These are phyloP conservation scores for Oscheius myriophilus DNA, from an alignment of 2,888 invertebrate genomes.

Conservation along the genomic window DNA sequence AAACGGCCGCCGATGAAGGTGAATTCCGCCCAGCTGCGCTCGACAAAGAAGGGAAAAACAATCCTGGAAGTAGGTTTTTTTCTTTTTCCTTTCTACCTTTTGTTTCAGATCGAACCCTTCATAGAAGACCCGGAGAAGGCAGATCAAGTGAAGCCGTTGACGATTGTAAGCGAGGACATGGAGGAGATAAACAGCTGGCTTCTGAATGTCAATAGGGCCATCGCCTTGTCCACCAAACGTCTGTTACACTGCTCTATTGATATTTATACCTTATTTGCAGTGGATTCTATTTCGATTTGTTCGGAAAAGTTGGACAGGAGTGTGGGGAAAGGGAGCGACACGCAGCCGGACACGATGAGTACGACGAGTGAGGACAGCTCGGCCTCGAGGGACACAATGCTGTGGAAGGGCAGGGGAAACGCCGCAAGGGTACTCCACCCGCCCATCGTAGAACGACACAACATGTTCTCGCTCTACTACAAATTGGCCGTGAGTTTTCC, in stretches of 20 bases:
- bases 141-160: conserved; percentile 37
- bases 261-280: conserved; percentile 31
- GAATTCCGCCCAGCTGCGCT: conserved; percentile 57
- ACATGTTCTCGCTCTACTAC: conserved; percentile 66
- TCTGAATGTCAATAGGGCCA: conserved; percentile 45
- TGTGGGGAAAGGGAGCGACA: conserved; percentile 14
- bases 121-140: conserved; percentile 29
- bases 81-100: conserved; percentile 9
- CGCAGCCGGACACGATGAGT: conserved; percentile 54
- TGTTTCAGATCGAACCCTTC: conserved; percentile 33
- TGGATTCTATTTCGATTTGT: conserved; percentile 45
- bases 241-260: not conserved
- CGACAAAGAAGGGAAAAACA: conserved; percentile 64
- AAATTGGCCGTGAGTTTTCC: conserved; percentile 34
- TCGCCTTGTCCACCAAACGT: conserved; percentile 39
- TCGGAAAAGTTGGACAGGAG: conserved; percentile 38
- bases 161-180: conserved; percentile 43
- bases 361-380: conserved; percentile 59
- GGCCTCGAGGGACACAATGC: conserved; percentile 49
- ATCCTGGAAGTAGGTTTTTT: conserved; percentile 53
- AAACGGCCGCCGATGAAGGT: conserved; percentile 50
- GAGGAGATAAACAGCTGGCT: conserved; percentile 48
- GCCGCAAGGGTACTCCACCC: conserved; percentile 65
- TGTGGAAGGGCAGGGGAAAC: conserved; percentile 62
- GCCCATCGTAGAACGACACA: conserved; percentile 65